Evolutionary conservation across 2,888 invertebrate genomes (phyloP).

Genomic region (Amphipoea oculea): DNA sequence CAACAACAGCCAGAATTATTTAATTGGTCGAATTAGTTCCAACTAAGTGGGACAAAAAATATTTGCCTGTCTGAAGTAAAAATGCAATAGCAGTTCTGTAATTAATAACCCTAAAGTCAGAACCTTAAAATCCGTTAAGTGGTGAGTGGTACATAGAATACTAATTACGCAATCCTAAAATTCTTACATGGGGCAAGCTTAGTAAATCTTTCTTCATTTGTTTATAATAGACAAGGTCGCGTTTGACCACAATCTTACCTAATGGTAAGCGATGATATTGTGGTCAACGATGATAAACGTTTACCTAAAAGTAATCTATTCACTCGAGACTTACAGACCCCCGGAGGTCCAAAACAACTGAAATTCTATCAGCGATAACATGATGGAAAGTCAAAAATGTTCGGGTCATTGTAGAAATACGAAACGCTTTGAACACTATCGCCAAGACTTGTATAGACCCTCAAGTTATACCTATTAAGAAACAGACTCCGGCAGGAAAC

Average conservation of each 20-base stretch:
- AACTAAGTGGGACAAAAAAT: conserved; percentile 13
- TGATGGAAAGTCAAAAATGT: neutral
- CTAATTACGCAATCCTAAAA: conserved; percentile 3
- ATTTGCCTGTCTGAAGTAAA: neutral
- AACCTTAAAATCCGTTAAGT: conserved; percentile 42
- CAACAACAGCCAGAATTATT: neutral
- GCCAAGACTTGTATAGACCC: neutral
- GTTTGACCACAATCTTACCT: neutral
- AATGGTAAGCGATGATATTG: neutral
- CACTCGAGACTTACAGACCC: neutral
- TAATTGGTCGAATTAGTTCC: conserved; percentile 34
- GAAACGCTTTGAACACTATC: neutral
- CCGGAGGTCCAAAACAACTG: neutral
- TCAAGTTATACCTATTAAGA: neutral
- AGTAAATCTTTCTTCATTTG: conserved; percentile 8
- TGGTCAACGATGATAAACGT: neutral
- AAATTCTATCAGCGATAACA: neutral
- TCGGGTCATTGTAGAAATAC: neutral
- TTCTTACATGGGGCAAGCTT: neutral
- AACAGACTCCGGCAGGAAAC: neutral
- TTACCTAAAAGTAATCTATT: neutral
- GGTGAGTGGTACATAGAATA: conserved; percentile 12
- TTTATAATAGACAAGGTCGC: neutral
- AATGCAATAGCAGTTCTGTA: conserved; percentile 22
- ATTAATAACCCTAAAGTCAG: conserved; percentile 35